These are phyloP conservation scores for Panorpa germanica DNA, from an alignment of 2,888 invertebrate species.

Conservation along the genomic window DNA sequence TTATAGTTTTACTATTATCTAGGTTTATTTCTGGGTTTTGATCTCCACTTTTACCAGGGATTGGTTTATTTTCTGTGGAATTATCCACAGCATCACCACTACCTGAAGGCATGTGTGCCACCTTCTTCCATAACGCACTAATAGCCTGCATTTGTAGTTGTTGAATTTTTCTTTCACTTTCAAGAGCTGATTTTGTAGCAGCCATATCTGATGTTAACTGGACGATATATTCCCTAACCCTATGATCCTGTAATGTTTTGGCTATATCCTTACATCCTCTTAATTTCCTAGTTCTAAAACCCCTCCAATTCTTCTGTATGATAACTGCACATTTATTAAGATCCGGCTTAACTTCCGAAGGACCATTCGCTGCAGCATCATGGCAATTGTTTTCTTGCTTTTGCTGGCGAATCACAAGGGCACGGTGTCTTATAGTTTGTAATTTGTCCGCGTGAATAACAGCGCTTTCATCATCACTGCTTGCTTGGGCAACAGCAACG, in stretches of 20 bases:
- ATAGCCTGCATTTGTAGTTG: constrained; percentile 82
- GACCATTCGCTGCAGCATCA: constrained; percentile 13
- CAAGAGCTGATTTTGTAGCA: constrained; percentile 64
- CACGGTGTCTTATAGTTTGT: constrained; percentile 42
- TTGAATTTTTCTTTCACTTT: constrained; percentile 70
- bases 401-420: no score
- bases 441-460: constrained; percentile 43
- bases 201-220: constrained; percentile 70
- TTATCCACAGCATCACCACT: no score
- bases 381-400: no score
- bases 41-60: constrained; percentile 12
- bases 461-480: constrained; percentile 43
- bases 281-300: constrained; percentile 61
- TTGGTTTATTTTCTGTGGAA: constrained; percentile 21
- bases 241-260: constrained; percentile 51
- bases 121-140: constrained; percentile 76
- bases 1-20: constrained; percentile 40
- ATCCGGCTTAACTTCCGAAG: constrained; percentile 19
- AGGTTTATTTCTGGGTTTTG: constrained; percentile 11
- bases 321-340: constrained; percentile 49
- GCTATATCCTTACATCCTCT: constrained; percentile 30
- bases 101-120: constrained; percentile 54
- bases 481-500: constrained; percentile 13
- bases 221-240: constrained; percentile 72
- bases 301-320: constrained; percentile 76